A percentile compares a stretch with the other conserved stretches of the same genome.
phyloP scores from a whole-genome alignment of 2,888 invertebrate species.

The Scelioninae gen. 1 region DNA sequence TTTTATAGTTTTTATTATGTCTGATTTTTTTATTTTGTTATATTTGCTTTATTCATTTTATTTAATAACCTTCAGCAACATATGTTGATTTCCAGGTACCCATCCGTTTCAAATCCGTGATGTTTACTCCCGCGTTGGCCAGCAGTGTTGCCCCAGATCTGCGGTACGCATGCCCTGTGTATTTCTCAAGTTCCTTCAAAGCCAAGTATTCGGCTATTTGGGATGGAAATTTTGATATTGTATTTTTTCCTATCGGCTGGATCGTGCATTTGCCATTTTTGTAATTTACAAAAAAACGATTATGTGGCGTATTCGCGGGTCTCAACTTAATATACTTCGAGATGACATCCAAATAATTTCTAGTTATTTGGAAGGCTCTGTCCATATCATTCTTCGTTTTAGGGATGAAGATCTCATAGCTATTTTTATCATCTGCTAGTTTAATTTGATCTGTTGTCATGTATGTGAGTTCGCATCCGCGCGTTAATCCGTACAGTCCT shows the following conservation, averaged over 20 bases:
- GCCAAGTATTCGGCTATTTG: conserved; percentile 17
- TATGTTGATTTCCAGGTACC: conserved; percentile 12
- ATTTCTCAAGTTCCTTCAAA: conserved; percentile 6
- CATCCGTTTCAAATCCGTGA: conserved; percentile 16
- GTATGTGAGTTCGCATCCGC: conserved; percentile 30
- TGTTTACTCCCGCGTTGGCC: conserved; percentile 25
- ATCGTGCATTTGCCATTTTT: conserved; percentile 12
- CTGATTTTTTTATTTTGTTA: neutral
- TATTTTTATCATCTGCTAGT: conserved; percentile 19
- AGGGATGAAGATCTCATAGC: conserved; percentile 14
- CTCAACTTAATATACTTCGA: conserved; percentile 14
- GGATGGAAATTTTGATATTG: conserved; percentile 14
- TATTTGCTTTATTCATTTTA: conserved; percentile 15
- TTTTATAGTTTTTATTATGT: too few species aligned
- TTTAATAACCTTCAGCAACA: conserved; percentile 20
- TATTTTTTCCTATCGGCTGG: conserved; percentile 26
- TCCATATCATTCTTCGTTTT: conserved; percentile 27
- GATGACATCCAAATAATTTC: conserved; percentile 22
- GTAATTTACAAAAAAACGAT: conserved; percentile 25
- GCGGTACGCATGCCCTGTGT: conserved; percentile 29
- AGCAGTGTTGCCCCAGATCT: conserved; percentile 21
- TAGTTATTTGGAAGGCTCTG: conserved; percentile 24
- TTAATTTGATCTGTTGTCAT: conserved; percentile 17
- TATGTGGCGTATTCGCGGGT: conserved; percentile 9
- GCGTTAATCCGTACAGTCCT: conserved; percentile 28